Evolutionary conservation across 30 jellyfish, hydroid and myxozoan species (phyloP).

Genomic region (Pelagia noctiluca): DNA sequence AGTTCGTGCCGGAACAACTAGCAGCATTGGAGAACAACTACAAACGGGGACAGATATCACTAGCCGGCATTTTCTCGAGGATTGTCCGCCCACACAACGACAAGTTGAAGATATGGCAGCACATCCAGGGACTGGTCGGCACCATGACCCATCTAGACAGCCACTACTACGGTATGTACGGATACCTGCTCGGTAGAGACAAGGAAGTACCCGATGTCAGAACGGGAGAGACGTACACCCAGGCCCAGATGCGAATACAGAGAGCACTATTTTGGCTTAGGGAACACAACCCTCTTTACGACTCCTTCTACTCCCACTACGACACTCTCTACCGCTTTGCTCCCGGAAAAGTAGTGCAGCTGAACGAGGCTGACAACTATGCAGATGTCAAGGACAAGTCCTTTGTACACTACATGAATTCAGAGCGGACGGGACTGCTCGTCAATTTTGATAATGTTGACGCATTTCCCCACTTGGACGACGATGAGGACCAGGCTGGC

Average conservation of each 20-base stretch:
- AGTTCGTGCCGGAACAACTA: not conserved
- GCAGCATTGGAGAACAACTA: not conserved
- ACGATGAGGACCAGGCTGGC: not conserved
- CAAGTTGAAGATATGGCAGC: no score
- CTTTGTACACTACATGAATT: not conserved
- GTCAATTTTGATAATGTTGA: not conserved
- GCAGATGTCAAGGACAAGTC: not conserved
- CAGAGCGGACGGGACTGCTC: not conserved
- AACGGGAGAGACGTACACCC: no score
- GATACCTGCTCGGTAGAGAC: no score
- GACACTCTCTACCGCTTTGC: no score
- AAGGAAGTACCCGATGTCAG: no score
- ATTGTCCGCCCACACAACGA: not conserved
- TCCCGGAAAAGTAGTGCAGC: conserved; percentile 4
- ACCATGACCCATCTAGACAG: no score
- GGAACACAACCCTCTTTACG: not conserved
- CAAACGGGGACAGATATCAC: conserved; percentile 26
- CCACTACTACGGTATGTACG: conserved; percentile 32
- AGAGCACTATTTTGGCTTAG: conserved; percentile 25
- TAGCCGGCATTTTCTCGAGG: conserved; percentile 7
- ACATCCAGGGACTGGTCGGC: no score
- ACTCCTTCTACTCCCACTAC: not conserved
- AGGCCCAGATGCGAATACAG: no score
- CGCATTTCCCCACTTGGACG: not conserved
- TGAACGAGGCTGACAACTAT: not conserved